phyloP scores from a whole-genome alignment of 2,888 invertebrate species.

The Drosophila prolongata region DNA sequence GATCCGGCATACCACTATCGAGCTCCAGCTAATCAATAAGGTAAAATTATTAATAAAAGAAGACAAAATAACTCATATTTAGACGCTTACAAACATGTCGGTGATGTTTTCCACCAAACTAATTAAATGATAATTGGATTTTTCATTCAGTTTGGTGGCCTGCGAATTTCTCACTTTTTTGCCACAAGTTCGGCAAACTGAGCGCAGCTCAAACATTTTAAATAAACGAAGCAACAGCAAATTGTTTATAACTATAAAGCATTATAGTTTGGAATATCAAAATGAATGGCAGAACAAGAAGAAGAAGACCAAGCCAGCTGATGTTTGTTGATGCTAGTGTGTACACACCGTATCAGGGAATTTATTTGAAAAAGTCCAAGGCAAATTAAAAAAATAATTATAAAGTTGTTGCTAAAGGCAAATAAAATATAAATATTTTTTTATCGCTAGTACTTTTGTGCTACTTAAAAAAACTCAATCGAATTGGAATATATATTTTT shows the following conservation, averaged over 20 bases:
- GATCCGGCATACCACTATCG: slow-evolving; percentile 47
- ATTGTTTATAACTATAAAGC: not conserved
- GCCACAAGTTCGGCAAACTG: slow-evolving; percentile 63
- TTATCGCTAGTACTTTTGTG: no score
- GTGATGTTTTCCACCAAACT: slow-evolving; percentile 58
- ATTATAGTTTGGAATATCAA: not conserved
- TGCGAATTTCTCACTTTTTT: slow-evolving; percentile 18
- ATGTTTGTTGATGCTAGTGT: not conserved
- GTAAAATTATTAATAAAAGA: not conserved
- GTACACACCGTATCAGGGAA: not conserved
- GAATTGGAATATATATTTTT: no score
- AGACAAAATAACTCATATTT: not conserved
- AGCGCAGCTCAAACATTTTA: slow-evolving; percentile 38
- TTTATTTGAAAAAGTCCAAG: no score
- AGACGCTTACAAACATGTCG: slow-evolving; percentile 52
- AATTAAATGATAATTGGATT: slow-evolving; percentile 44
- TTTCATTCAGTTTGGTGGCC: slow-evolving; percentile 42
- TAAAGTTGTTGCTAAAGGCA: no score
- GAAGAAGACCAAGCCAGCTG: slow-evolving; percentile 16
- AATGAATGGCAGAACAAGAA: slow-evolving; percentile 13
- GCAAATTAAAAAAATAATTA: no score
- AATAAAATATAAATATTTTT: no score
- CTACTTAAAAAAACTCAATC: no score
- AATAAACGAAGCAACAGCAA: not conserved
- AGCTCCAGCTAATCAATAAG: slow-evolving; percentile 40